Percentiles rank a stretch among this genome's conserved stretches.
phyloP scores from a whole-genome alignment of 2,797 vertebrate genomes.

The Channa striata region DNA sequence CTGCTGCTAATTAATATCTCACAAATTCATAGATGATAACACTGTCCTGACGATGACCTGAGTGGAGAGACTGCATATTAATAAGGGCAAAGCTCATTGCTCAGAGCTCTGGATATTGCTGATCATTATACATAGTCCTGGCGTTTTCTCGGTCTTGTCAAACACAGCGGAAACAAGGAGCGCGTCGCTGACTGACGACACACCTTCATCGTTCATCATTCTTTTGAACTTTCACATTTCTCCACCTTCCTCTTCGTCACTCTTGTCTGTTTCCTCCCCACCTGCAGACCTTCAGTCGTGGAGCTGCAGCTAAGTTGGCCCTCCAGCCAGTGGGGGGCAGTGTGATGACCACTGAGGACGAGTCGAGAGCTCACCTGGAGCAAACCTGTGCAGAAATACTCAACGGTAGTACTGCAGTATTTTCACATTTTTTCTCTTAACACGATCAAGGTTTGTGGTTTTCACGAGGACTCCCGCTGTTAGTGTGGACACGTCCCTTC shows the following conservation, averaged over 20 bases:
- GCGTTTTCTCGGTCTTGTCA: neutral
- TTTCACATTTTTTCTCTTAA: too few relatives aligned
- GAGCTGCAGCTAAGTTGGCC: slow-evolving; percentile 83
- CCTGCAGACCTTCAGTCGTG: slow-evolving; percentile 86
- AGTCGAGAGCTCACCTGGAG: slow-evolving; percentile 87
- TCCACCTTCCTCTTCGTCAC: neutral
- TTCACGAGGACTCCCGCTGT: too few relatives aligned
- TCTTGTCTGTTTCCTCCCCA: slow-evolving; percentile 5
- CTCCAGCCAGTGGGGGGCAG: slow-evolving; percentile 85
- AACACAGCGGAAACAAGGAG: neutral
- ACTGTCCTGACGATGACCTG: too few relatives aligned
- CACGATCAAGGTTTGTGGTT: too few relatives aligned
- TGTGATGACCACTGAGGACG: slow-evolving; percentile 87
- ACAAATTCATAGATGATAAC: too few relatives aligned
- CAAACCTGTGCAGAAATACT: slow-evolving; percentile 86
- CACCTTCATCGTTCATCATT: neutral
- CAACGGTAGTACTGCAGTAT: slow-evolving; percentile 73
- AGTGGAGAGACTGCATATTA: too few relatives aligned
- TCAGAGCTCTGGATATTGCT: too few relatives aligned
- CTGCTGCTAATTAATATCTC: too few relatives aligned
- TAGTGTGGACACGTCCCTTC: too few relatives aligned
- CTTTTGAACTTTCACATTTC: neutral
- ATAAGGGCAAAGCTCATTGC: too few relatives aligned
- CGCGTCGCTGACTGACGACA: neutral
- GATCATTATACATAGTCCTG: too few relatives aligned